Evolutionary conservation across 2,888 invertebrate species (phyloP).

Genomic region (Macrosiphum euphorbiae): DNA sequence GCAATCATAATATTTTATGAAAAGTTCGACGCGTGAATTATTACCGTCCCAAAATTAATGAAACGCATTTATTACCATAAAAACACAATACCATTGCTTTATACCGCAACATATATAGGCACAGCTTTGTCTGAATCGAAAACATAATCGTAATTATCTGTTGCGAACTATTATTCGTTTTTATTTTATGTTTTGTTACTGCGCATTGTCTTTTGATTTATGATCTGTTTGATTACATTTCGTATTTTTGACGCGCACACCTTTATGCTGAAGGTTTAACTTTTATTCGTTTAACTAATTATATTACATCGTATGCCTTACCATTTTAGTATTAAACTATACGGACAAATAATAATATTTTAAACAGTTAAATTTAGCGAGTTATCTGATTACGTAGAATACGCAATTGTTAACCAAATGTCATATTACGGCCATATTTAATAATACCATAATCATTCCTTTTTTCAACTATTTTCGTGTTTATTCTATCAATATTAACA

Average conservation of each 20-base stretch:
- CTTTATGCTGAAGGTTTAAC: background rate
- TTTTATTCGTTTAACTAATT: background rate
- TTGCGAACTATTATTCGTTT: background rate
- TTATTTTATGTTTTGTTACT: background rate
- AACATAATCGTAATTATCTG: background rate
- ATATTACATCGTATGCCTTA: background rate
- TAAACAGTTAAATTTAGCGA: background rate
- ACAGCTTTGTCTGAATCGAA: background rate
- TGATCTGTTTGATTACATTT: background rate
- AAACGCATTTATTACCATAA: background rate
- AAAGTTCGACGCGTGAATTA: background rate
- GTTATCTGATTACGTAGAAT: background rate
- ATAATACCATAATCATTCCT: background rate
- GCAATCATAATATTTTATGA: background rate
- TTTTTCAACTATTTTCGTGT: conserved; percentile 13
- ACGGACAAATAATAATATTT: background rate
- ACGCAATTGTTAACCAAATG: background rate
- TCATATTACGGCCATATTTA: background rate
- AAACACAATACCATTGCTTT: background rate
- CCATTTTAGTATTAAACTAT: background rate
- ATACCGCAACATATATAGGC: background rate
- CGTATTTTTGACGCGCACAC: background rate
- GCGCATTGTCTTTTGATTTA: background rate
- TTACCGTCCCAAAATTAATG: background rate
- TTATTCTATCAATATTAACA: background rate